These are phyloP conservation scores for Taxidea taxus DNA, from an alignment of 2,113 vertebrate species.

Conservation along the genomic window DNA sequence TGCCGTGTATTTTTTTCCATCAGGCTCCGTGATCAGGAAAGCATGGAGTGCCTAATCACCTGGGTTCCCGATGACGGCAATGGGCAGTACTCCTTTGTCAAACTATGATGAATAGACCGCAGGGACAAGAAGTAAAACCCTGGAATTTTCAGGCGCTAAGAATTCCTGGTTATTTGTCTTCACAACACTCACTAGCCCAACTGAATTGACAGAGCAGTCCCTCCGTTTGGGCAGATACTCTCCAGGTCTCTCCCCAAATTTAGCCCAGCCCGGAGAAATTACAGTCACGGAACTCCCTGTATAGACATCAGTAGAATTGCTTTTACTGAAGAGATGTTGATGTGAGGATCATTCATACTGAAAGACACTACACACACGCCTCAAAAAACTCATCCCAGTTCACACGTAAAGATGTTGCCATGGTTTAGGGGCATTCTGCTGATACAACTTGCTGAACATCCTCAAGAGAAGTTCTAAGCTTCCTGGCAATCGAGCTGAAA, in stretches of 20 bases:
- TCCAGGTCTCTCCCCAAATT: neutral
- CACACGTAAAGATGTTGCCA: neutral
- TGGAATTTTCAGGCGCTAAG: neutral
- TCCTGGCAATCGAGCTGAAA: neutral
- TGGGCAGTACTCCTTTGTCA: neutral
- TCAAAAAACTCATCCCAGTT: neutral
- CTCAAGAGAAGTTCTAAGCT: neutral
- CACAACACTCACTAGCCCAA: neutral
- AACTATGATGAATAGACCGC: neutral
- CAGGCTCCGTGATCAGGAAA: neutral
- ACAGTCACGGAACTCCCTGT: neutral
- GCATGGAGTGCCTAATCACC: neutral
- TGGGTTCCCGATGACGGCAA: neutral
- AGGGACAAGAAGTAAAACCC: neutral
- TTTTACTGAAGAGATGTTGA: neutral
- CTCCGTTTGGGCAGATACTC: neutral
- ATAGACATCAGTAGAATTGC: neutral
- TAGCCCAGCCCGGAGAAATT: neutral
- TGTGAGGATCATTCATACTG: neutral
- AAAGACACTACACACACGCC: neutral
- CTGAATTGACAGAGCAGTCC: neutral
- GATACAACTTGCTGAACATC: neutral
- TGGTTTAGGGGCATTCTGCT: neutral
- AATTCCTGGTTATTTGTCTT: neutral
- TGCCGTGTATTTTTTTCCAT: neutral